These are phyloP conservation scores for Perccottus glenii DNA, from an alignment of 2,113 vertebrate species.

Conservation along the genomic window DNA sequence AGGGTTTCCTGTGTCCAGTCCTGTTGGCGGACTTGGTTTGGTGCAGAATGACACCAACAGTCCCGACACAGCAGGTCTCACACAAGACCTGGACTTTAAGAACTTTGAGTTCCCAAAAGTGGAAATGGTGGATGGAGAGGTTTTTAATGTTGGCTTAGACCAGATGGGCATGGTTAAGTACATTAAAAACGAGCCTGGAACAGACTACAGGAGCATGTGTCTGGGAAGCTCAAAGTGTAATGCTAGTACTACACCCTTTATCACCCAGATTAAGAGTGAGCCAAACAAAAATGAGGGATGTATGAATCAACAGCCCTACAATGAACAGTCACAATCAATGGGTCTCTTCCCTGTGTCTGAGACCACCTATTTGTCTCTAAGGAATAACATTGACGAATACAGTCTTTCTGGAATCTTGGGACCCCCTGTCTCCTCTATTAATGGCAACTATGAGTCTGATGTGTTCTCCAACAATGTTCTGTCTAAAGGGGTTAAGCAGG, in stretches of 20 bases:
- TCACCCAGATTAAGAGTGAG: conserved; percentile 92
- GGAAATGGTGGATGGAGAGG: conserved; percentile 87
- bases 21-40: conserved; percentile 82
- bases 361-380: conserved; percentile 94
- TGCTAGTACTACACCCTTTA: conserved; percentile 80
- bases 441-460: conserved; percentile 88
- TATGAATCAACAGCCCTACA: conserved; percentile 86
- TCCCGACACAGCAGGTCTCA: conserved; percentile 78
- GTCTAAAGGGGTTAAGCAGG: conserved; percentile 94
- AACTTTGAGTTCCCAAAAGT: conserved; percentile 91
- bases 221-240: conserved; percentile 85
- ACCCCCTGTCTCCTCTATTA: conserved; percentile 91
- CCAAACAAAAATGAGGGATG: conserved; percentile 89
- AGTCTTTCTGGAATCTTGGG: conserved; percentile 98
- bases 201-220: conserved; percentile 89
- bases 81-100: conserved; percentile 84
- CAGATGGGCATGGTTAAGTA: conserved; percentile 92
- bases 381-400: conserved; percentile 98
- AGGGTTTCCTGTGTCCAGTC: conserved; percentile 91
- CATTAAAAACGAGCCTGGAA: conserved; percentile 94
- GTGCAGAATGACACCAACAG: conserved; percentile 85
- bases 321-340: conserved; percentile 83
- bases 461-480: conserved; percentile 87
- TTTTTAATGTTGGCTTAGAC: conserved; percentile 83
- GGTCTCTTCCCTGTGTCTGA: conserved; percentile 93